Base-by-base conservation (phyloP, 2,888 invertebrate genomes). In the Gymnocheta viridis region DNA sequence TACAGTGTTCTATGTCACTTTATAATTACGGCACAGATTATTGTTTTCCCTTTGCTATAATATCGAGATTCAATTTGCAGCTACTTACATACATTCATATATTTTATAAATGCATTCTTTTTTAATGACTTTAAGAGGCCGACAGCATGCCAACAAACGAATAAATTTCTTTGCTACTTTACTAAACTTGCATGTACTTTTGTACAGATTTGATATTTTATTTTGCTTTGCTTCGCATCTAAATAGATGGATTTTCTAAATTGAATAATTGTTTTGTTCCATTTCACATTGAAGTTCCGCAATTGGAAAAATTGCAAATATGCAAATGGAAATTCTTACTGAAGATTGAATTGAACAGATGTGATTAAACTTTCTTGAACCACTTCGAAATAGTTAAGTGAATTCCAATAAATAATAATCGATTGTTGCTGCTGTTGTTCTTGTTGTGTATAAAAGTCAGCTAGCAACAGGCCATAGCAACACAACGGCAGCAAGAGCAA, bases 381-480 rank as follows among this genome's bases (percentile, higher is more conserved):
- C 78, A 84, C 84, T 78, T 84, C 73, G 62, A 19, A 49, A 41
- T 77, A 47, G 51, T 69, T 69, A 81, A 84, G 81, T 78, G 69
- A 84, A 84, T 84, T 84, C 73, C 81, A 73, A 81, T 84, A 84
- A 78, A 78, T 81, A 81, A 84, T 81, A 84, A 81, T 84, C 84
- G 72, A 84, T 81, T 84, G 29, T 19, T 56, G 49, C 17, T 47
- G 58, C 6, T 56, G 4, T 41, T 35, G 51, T n/a, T 54, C 14
- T 41, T 58, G 27, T 60, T 49, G 72, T 51, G 67, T 29, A 66
- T 47, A 72, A 76, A 12, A 76, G 66, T 64, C 64, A 58, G 64
- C 58, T 69, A 56, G 76, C 66, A 82, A 64, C 64, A 58, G 74
- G 41, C 62, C 38, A 49, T 67, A 27, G 54, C 24, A 70, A 41